phyloP scores from a whole-genome alignment of 2,888 invertebrate species.

The Camptogramma bilineatum region DNA sequence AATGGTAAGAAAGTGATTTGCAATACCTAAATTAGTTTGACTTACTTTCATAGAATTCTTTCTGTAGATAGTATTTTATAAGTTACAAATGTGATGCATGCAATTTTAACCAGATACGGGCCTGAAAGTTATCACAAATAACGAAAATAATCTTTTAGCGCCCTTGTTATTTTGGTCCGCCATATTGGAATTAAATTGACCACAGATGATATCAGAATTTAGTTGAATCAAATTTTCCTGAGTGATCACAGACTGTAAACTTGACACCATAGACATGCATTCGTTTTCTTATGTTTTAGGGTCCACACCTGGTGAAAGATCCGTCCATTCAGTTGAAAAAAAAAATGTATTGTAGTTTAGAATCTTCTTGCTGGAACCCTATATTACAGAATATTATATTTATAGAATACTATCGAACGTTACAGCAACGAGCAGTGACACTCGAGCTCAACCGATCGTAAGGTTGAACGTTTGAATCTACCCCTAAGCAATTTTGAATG shows the following conservation, averaged over 20 bases:
- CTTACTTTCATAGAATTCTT: slow-evolving; percentile 51
- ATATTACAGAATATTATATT: too few relatives aligned
- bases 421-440: too few relatives aligned
- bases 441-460: too few relatives aligned
- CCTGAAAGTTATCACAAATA: slow-evolving; percentile 53
- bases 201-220: slow-evolving; percentile 26
- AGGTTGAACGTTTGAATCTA: too few relatives aligned
- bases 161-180: slow-evolving; percentile 85
- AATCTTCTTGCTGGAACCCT: too few relatives aligned
- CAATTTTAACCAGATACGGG: slow-evolving; percentile 54
- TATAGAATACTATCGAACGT: too few relatives aligned
- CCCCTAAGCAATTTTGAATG: too few relatives aligned
- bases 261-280: not conserved
- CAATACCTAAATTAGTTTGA: slow-evolving; percentile 30
- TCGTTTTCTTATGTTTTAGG: too few relatives aligned
- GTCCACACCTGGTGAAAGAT: too few relatives aligned
- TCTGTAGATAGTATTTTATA: slow-evolving; percentile 40
- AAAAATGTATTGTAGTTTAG: too few relatives aligned
- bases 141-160: slow-evolving; percentile 81
- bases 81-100: slow-evolving; percentile 49
- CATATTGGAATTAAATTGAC: slow-evolving; percentile 62
- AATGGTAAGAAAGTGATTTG: slow-evolving; percentile 47
- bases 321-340: too few relatives aligned
- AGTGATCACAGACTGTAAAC: not conserved
- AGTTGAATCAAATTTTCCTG: not conserved